Conservation (phyloP, 2,888 invertebrate genomes). For the Notodonta ziczac region DNA sequence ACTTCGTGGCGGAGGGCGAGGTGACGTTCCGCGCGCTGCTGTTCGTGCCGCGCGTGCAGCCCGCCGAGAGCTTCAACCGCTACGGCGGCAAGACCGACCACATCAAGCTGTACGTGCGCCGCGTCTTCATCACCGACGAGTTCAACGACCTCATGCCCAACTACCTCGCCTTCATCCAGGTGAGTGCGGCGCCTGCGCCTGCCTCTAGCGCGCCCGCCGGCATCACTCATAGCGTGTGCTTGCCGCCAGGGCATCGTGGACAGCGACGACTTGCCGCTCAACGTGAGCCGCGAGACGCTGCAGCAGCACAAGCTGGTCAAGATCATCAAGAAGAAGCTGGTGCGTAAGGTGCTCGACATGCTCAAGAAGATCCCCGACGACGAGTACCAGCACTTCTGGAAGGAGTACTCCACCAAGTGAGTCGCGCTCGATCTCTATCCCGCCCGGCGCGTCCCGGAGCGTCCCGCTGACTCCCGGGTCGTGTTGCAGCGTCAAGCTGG, state of each 20-base stretch:
- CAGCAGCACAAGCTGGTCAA: slow-evolving; percentile 99
- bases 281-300: slow-evolving; percentile 98
- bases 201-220: slow-evolving; percentile 51
- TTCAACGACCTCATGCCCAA: slow-evolving; percentile 99
- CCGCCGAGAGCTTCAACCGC: slow-evolving; percentile 96
- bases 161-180: slow-evolving; percentile 96
- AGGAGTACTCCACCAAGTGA: slow-evolving; percentile 98
- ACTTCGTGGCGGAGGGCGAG: slow-evolving; percentile 99
- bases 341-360: slow-evolving; percentile 98
- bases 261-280: slow-evolving; percentile 98
- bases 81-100: slow-evolving; percentile 97
- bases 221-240: not conserved
- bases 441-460: not conserved
- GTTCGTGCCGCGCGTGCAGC: slow-evolving; percentile 96
- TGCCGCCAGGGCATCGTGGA: slow-evolving; percentile 93
- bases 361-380: slow-evolving; percentile 97
- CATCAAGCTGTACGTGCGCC: slow-evolving; percentile 98
- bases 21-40: slow-evolving; percentile 99
- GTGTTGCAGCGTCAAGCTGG: slow-evolving; percentile 91
- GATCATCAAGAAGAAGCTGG: slow-evolving; percentile 99
- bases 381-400: slow-evolving; percentile 98
- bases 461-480: not conserved
- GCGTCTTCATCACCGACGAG: slow-evolving; percentile 99
- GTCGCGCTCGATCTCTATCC: slow-evolving; percentile 41
- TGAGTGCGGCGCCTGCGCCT: slow-evolving; percentile 88